These are phyloP conservation scores for Plotosus lineatus DNA, from an alignment of 2,113 vertebrate species.

Conservation along the genomic window DNA sequence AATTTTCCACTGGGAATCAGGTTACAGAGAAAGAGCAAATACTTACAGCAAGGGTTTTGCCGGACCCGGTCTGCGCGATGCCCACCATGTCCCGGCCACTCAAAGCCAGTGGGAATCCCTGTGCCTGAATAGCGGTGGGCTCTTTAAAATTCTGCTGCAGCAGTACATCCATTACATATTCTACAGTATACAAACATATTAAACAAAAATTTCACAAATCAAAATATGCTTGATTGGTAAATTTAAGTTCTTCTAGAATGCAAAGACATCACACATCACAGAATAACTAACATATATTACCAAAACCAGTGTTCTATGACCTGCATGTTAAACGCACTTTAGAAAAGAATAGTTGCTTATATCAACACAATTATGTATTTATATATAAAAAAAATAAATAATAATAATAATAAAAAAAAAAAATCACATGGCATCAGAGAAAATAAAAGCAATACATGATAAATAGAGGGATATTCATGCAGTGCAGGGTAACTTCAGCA, in stretches of 20 bases:
- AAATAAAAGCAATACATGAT: too few species aligned
- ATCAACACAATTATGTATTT: too few species aligned
- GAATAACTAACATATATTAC: background rate
- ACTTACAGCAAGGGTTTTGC: constrained; percentile 92
- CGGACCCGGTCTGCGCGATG: constrained; percentile 97
- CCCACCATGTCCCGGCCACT: constrained; percentile 98
- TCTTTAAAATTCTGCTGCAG: constrained; percentile 94
- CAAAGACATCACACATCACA: background rate
- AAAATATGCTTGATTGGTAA: too few species aligned
- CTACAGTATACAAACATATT: constrained; percentile 61
- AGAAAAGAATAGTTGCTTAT: too few species aligned
- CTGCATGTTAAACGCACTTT: background rate
- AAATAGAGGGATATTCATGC: too few species aligned
- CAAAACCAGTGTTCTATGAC: background rate
- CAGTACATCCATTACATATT: constrained; percentile 94
- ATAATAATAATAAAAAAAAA: too few species aligned
- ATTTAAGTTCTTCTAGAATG: background rate
- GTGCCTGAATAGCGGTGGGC: constrained; percentile 94
- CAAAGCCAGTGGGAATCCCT: constrained; percentile 92
- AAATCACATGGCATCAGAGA: too few species aligned
- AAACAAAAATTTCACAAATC: background rate
- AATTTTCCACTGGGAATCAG: too few species aligned
- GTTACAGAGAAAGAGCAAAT: background rate
- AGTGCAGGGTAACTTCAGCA: too few species aligned
- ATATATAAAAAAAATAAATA: too few species aligned